These are phyloP conservation scores for Shinisaurus crocodilurus DNA, from an alignment of 2,113 vertebrate species.

Conservation along the genomic window DNA sequence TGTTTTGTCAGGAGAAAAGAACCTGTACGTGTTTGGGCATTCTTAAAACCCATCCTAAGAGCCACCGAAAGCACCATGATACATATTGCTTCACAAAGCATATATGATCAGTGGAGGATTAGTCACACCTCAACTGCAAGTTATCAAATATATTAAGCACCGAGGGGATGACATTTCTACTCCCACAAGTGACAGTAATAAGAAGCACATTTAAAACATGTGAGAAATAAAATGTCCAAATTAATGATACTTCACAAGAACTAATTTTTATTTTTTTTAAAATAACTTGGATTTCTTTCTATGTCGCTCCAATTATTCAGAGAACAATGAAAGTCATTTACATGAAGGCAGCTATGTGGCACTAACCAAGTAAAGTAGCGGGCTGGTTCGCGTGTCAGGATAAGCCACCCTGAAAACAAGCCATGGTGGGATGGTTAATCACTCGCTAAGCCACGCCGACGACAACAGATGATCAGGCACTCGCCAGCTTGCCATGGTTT, in stretches of 20 bases:
- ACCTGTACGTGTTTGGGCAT: neutral
- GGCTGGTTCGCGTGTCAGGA: no score
- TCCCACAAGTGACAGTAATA: conserved; percentile 37
- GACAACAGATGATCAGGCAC: no score
- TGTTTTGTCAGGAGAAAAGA: no score
- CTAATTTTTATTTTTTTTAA: conserved; percentile 33
- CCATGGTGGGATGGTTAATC: no score
- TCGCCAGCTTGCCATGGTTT: no score
- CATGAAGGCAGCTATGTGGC: no score
- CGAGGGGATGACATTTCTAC: conserved; percentile 42
- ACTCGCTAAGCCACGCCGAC: no score
- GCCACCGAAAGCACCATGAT: neutral
- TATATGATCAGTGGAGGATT: neutral
- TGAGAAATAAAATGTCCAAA: conserved; percentile 43
- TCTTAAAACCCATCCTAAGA: neutral
- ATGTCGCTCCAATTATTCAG: conserved; percentile 39
- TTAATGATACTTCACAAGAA: conserved; percentile 41
- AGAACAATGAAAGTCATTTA: conserved; percentile 38
- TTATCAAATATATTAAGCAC: conserved; percentile 48
- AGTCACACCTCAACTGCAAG: conserved; percentile 48
- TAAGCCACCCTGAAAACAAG: no score
- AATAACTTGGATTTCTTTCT: conserved; percentile 37
- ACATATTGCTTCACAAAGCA: neutral
- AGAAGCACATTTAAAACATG: neutral
- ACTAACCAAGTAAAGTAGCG: no score